These are phyloP conservation scores for Psittacus erithacus DNA, from an alignment of 2,113 vertebrate species.

Conservation along the genomic window DNA sequence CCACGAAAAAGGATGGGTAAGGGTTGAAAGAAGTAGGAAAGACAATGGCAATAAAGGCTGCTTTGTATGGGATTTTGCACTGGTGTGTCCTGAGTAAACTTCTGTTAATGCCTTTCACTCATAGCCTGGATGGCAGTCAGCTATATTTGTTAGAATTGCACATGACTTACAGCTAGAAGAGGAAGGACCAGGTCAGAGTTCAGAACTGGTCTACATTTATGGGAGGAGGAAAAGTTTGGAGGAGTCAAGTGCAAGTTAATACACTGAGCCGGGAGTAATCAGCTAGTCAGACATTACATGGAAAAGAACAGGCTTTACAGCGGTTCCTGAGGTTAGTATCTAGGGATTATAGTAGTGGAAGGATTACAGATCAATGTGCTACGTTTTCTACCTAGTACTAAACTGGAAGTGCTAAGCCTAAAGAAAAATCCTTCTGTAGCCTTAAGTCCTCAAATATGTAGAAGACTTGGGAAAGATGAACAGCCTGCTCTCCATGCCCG, in stretches of 20 bases:
- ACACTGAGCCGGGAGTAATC: background rate
- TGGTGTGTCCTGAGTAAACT: background rate
- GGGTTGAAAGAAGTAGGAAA: background rate
- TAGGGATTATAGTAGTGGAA: background rate
- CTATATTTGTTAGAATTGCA: background rate
- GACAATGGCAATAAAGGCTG: background rate
- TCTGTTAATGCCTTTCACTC: background rate
- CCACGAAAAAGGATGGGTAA: background rate
- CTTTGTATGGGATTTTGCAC: background rate
- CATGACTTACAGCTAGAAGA: background rate
- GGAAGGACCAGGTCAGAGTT: background rate
- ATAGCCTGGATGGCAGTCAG: background rate
- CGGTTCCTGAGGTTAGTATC: background rate
- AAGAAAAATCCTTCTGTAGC: background rate
- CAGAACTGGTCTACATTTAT: background rate
- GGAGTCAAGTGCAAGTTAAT: background rate
- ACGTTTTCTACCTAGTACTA: background rate
- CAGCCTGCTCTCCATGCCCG: background rate
- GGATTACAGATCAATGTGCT: background rate
- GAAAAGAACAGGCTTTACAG: background rate
- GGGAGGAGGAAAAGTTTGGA: background rate
- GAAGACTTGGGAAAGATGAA: background rate
- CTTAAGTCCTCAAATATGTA: background rate
- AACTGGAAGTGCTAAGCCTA: background rate
- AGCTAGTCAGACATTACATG: background rate